Evolutionary conservation across 2,888 invertebrate genomes (phyloP), one percentile per base, ranked within the genome.

Genomic region (Atrina japonica): DNA sequence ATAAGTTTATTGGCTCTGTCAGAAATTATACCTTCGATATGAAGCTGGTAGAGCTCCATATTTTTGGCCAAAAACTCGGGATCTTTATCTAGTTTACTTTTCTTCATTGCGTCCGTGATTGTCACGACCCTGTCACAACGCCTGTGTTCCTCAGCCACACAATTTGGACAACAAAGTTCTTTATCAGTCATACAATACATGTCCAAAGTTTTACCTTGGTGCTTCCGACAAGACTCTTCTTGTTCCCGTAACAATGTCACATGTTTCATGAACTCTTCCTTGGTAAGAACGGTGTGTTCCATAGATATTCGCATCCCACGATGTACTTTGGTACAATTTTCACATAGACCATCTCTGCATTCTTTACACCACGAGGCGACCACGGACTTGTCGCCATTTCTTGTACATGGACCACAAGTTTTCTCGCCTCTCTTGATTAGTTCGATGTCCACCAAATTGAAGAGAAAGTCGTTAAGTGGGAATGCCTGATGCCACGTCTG

Each of bases 271-370:
- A 78, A 76, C 23, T 82, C 73, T 5, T 73, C 66, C 18, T 70
- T 72, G 14, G 73, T 50, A 3, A 78, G 65, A n/a, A 80, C 80
- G 11, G 69, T 75, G 52, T 80, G 81, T 7, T 71, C 66, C 59
- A 74, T 71, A 18, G 80, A 81, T n/a, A 75, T 66, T 25, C 77
- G 47, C 59, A 82, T 70, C 3, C 76, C 81, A 43, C 76, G 71
- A 59, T 82, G 81, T 1, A 80, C 80, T 52, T 77, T 78, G 9
- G 76, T 59, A 27, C 81, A 82, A 14, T 65, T 71, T 55, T 75
- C 76, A 65, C 81, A 82, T 23, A 82, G 52, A 0, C 80, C 81
- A 50, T 82, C 78, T 14, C 77, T 70, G 58, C 81, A 82, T 35
- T 70, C 77, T 53, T 80, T 82, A 47, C 81, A 82, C 69, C 78